Conservation (phyloP, 2,797 vertebrate genomes). For the Paedocypris micromegethes region DNA sequence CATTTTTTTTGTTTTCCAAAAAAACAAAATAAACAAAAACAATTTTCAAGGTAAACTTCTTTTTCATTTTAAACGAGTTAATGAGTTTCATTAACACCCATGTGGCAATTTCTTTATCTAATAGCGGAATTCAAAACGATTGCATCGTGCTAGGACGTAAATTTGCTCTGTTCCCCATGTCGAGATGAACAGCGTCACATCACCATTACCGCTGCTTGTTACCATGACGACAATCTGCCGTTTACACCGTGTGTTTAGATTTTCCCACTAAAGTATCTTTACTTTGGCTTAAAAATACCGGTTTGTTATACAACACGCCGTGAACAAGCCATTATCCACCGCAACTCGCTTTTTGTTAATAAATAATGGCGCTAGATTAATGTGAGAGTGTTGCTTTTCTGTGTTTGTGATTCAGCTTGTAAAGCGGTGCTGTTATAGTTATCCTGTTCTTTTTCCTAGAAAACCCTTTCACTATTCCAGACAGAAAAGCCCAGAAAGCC, state of each 20-base stretch:
- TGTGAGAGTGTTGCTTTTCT: conserved; percentile 11
- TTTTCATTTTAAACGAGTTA: too few relatives aligned
- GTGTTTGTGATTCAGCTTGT: neutral
- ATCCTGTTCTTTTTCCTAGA: conserved; percentile 10
- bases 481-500: too few relatives aligned
- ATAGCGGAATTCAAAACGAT: too few relatives aligned
- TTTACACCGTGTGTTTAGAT: neutral
- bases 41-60: too few relatives aligned
- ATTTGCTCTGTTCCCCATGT: too few relatives aligned
- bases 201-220: neutral
- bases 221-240: conserved; percentile 1
- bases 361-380: conserved; percentile 16
- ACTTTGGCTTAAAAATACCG: conserved; percentile 14
- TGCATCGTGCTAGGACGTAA: too few relatives aligned
- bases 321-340: neutral
- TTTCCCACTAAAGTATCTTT: conserved; percentile 13
- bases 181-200: neutral
- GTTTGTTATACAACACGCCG: neutral
- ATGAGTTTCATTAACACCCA: too few relatives aligned
- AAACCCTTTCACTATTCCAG: neutral
- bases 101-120: too few relatives aligned
- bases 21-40: too few relatives aligned
- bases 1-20: too few relatives aligned
- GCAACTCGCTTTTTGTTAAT: neutral
- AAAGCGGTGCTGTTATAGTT: conserved; percentile 12